A percentile compares a stretch with the other conserved stretches of the same genome.
phyloP scores from a whole-genome alignment of 2,888 invertebrate genomes.

The Drosophila algonquin region DNA sequence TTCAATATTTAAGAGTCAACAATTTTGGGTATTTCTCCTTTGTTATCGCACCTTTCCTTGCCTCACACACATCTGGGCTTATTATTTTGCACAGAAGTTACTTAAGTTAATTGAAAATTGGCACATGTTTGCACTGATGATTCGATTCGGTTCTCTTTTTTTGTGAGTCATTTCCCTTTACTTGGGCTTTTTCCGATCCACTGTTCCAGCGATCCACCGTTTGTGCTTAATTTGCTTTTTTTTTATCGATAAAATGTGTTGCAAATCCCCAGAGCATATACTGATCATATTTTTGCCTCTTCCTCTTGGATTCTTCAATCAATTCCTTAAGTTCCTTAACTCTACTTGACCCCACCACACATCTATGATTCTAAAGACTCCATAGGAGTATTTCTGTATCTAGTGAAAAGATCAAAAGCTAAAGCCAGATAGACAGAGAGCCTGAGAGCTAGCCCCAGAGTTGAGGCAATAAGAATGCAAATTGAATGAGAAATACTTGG shows the following conservation, averaged over 20 bases:
- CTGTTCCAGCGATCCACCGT: background rate
- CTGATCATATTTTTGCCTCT: no score
- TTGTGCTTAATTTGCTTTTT: conserved; percentile 1
- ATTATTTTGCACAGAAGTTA: conserved; percentile 36
- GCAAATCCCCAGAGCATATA: background rate
- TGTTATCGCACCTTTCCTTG: conserved; percentile 8
- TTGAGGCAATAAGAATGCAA: conserved; percentile 6
- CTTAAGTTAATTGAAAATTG: conserved; percentile 16
- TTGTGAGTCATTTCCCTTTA: conserved; percentile 22
- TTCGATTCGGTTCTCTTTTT: background rate
- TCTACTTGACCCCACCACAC: background rate
- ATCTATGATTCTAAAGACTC: background rate
- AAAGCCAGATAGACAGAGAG: background rate
- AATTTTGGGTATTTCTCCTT: conserved; percentile 33
- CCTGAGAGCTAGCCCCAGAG: conserved; percentile 16
- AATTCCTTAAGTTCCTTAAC: background rate
- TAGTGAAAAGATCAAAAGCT: background rate
- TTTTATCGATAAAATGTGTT: background rate
- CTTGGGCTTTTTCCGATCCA: background rate
- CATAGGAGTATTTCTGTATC: background rate
- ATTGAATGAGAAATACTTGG: conserved; percentile 24
- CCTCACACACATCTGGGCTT: background rate
- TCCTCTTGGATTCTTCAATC: background rate
- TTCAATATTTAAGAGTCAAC: conserved; percentile 47
- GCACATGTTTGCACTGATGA: conserved; percentile 23